Conservation (phyloP, 2,888 invertebrate genomes). For the Helicoverpa assulta region DNA sequence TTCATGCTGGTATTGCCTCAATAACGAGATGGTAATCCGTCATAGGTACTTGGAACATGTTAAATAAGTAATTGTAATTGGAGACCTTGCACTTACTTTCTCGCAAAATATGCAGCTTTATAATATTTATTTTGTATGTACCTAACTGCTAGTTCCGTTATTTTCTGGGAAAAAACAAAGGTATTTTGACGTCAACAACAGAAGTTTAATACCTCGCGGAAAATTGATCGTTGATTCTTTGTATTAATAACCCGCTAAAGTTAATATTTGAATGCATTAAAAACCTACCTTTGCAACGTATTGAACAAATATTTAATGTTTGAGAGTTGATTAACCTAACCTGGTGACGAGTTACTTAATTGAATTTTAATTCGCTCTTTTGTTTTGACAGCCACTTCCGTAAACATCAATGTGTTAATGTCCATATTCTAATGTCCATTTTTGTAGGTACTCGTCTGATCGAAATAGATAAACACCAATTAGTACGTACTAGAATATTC, state of each 20-base stretch:
- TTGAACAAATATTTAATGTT: conserved; percentile 11
- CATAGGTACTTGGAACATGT: conserved; percentile 20
- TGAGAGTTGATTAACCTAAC: conserved; percentile 33
- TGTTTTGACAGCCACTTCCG: conserved; percentile 26
- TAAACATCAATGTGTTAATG: conserved; percentile 31
- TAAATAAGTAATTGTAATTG: conserved; percentile 17
- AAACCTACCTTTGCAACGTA: too few relatives aligned
- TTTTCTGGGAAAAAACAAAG: conserved; percentile 18
- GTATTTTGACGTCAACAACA: not conserved
- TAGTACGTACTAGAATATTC: not conserved
- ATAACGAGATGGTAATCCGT: not conserved
- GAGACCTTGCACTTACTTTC: conserved; percentile 44
- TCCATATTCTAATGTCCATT: too few relatives aligned
- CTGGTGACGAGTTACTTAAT: conserved; percentile 30
- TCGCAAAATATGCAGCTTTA: conserved; percentile 36
- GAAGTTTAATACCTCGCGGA: not conserved
- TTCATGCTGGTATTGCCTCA: not conserved
- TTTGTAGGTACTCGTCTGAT: too few relatives aligned
- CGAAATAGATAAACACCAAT: too few relatives aligned
- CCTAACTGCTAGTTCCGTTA: conserved; percentile 20
- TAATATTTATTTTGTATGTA: conserved; percentile 9
- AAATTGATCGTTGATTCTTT: not conserved
- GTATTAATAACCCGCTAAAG: not conserved
- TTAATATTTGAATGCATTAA: not conserved
- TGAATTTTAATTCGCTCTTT: conserved; percentile 40